phyloP scores from a whole-genome alignment of 2,113 vertebrate genomes.

The Cricetomys ansorgei region DNA sequence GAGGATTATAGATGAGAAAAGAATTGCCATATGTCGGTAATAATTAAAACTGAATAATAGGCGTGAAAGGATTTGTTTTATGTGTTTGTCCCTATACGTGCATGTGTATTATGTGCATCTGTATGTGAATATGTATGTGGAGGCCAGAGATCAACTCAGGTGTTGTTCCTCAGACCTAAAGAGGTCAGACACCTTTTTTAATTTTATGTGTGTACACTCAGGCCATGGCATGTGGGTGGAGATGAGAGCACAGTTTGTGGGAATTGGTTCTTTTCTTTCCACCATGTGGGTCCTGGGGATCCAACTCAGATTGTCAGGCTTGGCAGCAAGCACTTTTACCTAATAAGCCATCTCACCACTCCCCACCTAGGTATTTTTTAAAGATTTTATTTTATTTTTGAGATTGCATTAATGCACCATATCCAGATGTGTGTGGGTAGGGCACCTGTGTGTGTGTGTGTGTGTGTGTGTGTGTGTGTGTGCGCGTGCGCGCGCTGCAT shows the following conservation, averaged over 20 bases:
- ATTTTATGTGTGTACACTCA: background rate
- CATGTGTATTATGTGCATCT: no score
- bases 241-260: background rate
- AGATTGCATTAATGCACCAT: background rate
- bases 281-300: background rate
- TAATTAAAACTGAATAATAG: background rate
- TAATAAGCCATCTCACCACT: background rate
- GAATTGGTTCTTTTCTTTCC: background rate
- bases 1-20: background rate
- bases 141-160: background rate
- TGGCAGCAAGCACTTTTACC: background rate
- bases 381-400: background rate
- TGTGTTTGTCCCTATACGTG: background rate
- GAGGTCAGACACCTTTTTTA: background rate
- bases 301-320: background rate
- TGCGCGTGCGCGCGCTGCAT: no score
- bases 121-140: background rate
- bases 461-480: background rate
- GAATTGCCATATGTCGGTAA: background rate
- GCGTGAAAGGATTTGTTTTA: background rate
- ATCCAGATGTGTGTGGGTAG: background rate
- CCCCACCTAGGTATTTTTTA: background rate
- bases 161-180: background rate
- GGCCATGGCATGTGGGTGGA: background rate
- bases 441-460: background rate